Evolutionary conservation across 2,797 vertebrate genomes (phyloP).

Genomic region (Loriculus beryllinus): DNA sequence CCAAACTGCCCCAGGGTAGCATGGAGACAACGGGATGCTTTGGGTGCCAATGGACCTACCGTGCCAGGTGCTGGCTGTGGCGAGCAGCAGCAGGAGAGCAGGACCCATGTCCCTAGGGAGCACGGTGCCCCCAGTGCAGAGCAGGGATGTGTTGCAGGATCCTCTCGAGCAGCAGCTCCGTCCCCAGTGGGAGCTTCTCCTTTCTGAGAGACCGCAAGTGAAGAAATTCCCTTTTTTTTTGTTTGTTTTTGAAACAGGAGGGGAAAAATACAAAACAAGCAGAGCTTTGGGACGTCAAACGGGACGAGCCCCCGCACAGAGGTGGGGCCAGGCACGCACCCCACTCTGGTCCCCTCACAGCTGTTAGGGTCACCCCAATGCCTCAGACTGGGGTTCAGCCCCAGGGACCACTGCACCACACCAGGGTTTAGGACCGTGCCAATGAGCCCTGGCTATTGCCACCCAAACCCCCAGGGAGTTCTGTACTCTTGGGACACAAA

Average conservation of each 20-base stretch:
- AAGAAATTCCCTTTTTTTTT: slow-evolving; percentile 63
- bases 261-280: not conserved
- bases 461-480: not conserved
- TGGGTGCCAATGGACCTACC: slow-evolving; percentile 59
- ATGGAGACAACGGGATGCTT: accelerated
- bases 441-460: not conserved
- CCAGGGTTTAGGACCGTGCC: not conserved
- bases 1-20: not conserved
- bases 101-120: slow-evolving; percentile 48
- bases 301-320: not conserved
- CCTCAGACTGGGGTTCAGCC: not conserved
- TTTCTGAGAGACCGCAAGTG: slow-evolving; percentile 66
- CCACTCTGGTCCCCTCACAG: not conserved
- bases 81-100: slow-evolving; percentile 53
- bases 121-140: not conserved
- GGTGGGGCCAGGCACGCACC: not conserved
- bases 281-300: not conserved
- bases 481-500: not conserved
- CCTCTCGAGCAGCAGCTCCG: not conserved
- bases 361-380: not conserved
- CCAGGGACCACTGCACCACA: not conserved
- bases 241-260: slow-evolving; percentile 42
- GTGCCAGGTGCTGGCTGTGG: slow-evolving; percentile 5
- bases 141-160: not conserved
- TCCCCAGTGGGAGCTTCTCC: slow-evolving; percentile 47